Base-by-base conservation (phyloP, 2,888 invertebrate genomes). In the Nomada flava region DNA sequence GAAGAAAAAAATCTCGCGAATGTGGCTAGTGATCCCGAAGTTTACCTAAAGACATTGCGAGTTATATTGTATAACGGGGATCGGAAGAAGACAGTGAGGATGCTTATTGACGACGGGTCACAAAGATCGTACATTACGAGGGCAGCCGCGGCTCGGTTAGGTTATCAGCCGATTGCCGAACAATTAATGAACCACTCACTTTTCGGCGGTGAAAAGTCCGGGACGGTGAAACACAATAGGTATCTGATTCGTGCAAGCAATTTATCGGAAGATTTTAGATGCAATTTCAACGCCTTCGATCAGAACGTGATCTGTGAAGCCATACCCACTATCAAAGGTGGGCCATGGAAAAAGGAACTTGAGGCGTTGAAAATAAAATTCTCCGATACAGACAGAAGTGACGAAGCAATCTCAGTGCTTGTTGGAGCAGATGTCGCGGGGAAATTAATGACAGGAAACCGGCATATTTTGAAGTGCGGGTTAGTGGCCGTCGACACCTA, bases 401-500 rank as follows among this genome's bases (percentile, higher is more conserved):
- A 7, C 9, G 26, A 20, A 5, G 13, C 64, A 18, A 18, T 64
- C 7, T 50, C 23, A 26, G 26, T 64, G 13, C 64, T 64, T 11
- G 20, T 64, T 26, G 50, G 50, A 26, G 64, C 50, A 2, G 50
- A 50, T 26, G 15, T 64, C 9, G 50, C 50, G 4, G 44, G 50
- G 7, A 50, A 64, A 47, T 50, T 64, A 26, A 15, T 57, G 23
- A 70, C 79, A 42, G 68, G 62, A 29, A 53, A 79, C 10, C 47
- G 81, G 42, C 82, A 79, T 10, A 83, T 87, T 23, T 78, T 90
- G n/a, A 0, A 75, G 18, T 87, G 86, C 69, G 89, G 89, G 26
- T 69, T 90, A 4, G 86, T 90, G 15, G 89, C 87, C 9, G 70
- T 89, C 5, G 87, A 91, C 67, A 59, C 59, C 26, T 59, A 59